These are phyloP conservation scores for Eurystomus glaucurus DNA, from an alignment of 2,797 vertebrate species.

Conservation along the genomic window DNA sequence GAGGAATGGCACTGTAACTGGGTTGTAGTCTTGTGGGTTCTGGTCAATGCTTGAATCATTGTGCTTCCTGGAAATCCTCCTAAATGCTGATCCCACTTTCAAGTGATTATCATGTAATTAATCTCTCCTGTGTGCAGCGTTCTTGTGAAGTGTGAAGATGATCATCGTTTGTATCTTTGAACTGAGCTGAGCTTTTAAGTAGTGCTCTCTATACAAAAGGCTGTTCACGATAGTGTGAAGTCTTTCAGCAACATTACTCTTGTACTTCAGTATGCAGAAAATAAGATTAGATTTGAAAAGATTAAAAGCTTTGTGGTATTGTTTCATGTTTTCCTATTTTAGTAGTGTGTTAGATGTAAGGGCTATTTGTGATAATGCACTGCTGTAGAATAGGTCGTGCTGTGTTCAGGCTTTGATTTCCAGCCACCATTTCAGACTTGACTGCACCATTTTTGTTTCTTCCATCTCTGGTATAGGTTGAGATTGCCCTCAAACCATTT, in stretches of 20 bases:
- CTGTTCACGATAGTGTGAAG: neutral
- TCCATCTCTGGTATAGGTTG: constrained; percentile 85
- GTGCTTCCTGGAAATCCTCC: neutral
- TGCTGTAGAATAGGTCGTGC: neutral
- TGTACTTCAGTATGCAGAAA: neutral
- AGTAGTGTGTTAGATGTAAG: rapidly evolving
- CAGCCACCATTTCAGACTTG: neutral
- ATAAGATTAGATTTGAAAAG: neutral
- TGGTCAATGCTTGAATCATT: neutral
- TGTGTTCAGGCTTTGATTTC: neutral
- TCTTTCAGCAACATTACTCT: neutral
- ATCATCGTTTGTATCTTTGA: neutral
- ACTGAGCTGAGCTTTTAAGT: neutral
- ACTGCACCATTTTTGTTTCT: neutral
- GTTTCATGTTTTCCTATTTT: neutral
- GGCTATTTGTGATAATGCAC: neutral
- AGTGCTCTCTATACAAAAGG: neutral
- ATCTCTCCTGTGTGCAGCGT: neutral
- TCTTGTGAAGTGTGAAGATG: neutral
- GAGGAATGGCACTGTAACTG: neutral
- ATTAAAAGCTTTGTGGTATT: neutral
- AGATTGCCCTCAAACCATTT: constrained; percentile 97
- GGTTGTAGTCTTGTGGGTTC: neutral
- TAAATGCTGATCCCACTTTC: neutral
- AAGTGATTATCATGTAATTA: neutral